Evolutionary conservation across 2,797 vertebrate species (phyloP), one percentile per base, ranked within the genome.

Genomic region (Diglossa cyanea): DNA sequence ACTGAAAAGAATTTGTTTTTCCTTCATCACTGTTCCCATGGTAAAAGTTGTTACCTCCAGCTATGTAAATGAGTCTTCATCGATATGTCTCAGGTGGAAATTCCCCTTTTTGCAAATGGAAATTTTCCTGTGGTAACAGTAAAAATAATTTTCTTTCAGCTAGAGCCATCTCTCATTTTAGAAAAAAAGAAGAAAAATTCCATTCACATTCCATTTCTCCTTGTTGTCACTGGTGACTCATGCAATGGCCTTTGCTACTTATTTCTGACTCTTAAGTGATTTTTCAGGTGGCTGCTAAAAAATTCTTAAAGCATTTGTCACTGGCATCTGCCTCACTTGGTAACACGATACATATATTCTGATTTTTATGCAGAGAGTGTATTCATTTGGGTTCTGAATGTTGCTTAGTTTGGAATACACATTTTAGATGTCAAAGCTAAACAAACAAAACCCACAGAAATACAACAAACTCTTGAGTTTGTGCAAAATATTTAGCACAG

Each of bases 211-310:
- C 93, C 89, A 89, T 87, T 86, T 73, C 47, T 82, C 68, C 75
- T 90, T 51, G 48, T 72, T 92, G 91, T 79, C 79, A 42, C 11
- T 35, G 58, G n/a, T 96, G 95, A 97, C 70, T 96, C 96, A 96
- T 8, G 33, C 47, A 53, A 9, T 40, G 86, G 81, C 75, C 68
- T 95, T 91, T 85, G 71, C 83, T 90, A 5, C 92, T 97, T 54
- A 39, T 62, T 96, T 91, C 94, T 82, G 88, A 88, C 71, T 86
- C 94, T 73, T 97, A 93, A 96, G 91, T 96, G 92, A 90, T 96
- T 95, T 96, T 94, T 96, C 96, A 97, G 95, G 96, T 96, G 94
- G 85, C 82, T 78, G 78, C 71, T 96, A 47, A 89, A 92, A 73
- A 86, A 95, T 96, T 93, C 94, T 88, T 86, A 6, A 58, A 73